These are phyloP conservation scores for Hippocampus comes DNA, from an alignment of 2,113 vertebrate genomes.

Conservation along the genomic window DNA sequence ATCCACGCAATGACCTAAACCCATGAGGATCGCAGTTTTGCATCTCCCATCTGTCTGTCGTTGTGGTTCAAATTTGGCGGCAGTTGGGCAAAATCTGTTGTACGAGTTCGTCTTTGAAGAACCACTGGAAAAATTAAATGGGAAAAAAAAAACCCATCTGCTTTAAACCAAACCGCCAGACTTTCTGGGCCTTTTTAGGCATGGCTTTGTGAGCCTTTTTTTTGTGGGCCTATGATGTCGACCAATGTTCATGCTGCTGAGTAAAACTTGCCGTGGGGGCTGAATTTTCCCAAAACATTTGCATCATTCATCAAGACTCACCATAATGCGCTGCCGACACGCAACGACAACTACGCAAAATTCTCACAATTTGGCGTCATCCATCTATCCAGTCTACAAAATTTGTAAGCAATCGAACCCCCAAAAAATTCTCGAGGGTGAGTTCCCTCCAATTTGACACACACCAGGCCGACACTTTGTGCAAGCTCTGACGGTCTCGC, in stretches of 20 bases:
- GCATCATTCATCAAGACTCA: neutral
- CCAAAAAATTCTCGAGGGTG: neutral
- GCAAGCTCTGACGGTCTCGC: slow-evolving; percentile 49
- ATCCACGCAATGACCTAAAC: too few species aligned
- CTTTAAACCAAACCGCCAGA: too few species aligned
- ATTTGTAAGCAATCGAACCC: neutral
- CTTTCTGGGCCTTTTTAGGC: too few species aligned
- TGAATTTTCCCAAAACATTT: neutral
- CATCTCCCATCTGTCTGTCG: too few species aligned
- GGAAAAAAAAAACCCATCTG: too few species aligned
- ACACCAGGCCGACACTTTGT: slow-evolving; percentile 23
- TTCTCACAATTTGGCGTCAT: neutral
- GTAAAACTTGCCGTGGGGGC: too few species aligned
- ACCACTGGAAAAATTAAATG: too few species aligned
- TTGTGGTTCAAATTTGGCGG: too few species aligned
- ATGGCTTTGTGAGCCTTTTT: neutral
- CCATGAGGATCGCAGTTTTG: too few species aligned
- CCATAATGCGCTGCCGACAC: neutral
- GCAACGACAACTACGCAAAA: neutral
- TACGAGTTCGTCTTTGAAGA: too few species aligned
- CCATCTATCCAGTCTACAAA: neutral
- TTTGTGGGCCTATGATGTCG: neutral
- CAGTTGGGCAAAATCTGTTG: too few species aligned
- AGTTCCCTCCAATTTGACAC: neutral
- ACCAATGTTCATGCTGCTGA: neutral